Evolutionary conservation across 2,113 vertebrate species (phyloP).

Genomic region (Bettongia penicillata): DNA sequence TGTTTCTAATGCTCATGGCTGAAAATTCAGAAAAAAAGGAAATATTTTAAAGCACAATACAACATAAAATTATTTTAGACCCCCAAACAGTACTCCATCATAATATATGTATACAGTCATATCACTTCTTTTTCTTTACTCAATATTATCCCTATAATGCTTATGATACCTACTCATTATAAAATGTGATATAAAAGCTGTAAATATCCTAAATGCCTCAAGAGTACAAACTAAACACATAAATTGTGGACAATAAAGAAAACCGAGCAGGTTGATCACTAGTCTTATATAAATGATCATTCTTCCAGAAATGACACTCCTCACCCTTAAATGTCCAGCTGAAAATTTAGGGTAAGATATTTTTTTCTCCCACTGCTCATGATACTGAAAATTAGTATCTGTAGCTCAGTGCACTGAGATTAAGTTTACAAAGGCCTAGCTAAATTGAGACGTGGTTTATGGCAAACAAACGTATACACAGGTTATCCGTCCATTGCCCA

Average conservation of each 20-base stretch:
- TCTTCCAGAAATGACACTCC: not conserved
- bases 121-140: not conserved
- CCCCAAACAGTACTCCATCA: not conserved
- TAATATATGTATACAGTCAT: not conserved
- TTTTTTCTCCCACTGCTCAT: not conserved
- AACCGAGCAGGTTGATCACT: not conserved
- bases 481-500: not conserved
- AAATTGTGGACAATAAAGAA: slow-evolving; percentile 10
- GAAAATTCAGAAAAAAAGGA: slow-evolving; percentile 21
- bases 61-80: slow-evolving; percentile 12
- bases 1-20: not conserved
- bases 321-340: not conserved
- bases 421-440: slow-evolving; percentile 1
- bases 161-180: not conserved
- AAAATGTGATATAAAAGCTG: slow-evolving; percentile 2
- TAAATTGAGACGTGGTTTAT: slow-evolving; percentile 12
- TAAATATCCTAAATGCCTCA: not conserved
- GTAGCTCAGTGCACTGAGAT: not conserved
- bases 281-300: slow-evolving; percentile 3
- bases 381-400: slow-evolving; percentile 5
- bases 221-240: not conserved
- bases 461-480: slow-evolving; percentile 11
- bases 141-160: not conserved
- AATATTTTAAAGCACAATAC: not conserved
- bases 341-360: not conserved